Conservation (phyloP, 1,140 invertebrate genomes). For the Brachionus calyciflorus region DNA sequence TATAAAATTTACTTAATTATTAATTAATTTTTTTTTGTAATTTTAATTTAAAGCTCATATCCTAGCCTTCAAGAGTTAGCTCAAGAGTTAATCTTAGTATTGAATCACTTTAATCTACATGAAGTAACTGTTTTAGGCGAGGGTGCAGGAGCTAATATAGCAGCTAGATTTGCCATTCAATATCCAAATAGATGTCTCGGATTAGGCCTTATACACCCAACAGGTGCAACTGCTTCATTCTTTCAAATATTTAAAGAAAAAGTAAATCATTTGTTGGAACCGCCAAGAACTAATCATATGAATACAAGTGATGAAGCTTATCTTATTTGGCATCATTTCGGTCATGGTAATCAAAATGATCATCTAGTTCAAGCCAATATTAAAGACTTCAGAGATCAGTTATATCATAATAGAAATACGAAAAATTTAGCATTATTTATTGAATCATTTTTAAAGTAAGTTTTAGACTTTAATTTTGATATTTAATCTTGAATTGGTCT, state of each 20-base stretch:
- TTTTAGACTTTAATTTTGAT: background rate
- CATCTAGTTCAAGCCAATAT: constrained; percentile 8
- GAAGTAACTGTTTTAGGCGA: constrained; percentile 79
- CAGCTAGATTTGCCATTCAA: constrained; percentile 77
- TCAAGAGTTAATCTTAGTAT: constrained; percentile 34
- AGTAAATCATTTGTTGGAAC: constrained; percentile 53
- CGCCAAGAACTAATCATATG: background rate
- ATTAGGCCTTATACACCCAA: constrained; percentile 80
- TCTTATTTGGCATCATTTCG: constrained; percentile 52
- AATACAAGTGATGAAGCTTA: background rate
- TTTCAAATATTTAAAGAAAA: constrained; percentile 81
- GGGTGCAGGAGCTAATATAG: constrained; percentile 82
- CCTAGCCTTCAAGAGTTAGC: constrained; percentile 30
- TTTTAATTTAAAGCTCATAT: constrained; percentile 58
- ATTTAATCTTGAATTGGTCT: background rate
- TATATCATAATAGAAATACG: constrained; percentile 20
- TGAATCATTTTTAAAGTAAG: constrained; percentile 46
- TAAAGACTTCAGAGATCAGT: background rate
- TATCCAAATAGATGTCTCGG: constrained; percentile 74
- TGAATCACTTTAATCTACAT: constrained; percentile 59
- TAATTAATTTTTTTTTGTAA: background rate
- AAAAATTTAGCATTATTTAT: constrained; percentile 48
- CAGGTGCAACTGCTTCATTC: constrained; percentile 77
- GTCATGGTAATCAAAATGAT: constrained; percentile 49
- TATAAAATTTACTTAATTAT: background rate